Conservation (phyloP, 2,113 vertebrate species). For the Copsychus sechellarum region DNA sequence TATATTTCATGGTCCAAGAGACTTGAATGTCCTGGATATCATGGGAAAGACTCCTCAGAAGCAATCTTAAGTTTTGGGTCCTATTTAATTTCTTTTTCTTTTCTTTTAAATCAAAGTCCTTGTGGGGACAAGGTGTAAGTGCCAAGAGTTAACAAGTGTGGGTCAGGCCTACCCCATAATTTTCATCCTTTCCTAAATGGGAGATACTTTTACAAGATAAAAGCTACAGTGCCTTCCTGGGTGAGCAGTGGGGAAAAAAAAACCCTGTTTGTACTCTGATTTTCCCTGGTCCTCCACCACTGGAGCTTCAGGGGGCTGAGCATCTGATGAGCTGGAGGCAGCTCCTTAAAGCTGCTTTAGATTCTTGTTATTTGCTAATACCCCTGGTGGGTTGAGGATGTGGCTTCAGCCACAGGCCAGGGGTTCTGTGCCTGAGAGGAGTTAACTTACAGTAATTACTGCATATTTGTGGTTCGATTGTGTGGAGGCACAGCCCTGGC, state of each 20-base stretch:
- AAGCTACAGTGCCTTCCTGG: not conserved
- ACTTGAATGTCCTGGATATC: not conserved
- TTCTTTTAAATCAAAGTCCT: not conserved
- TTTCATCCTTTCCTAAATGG: not conserved
- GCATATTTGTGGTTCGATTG: not conserved
- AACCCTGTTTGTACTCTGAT: not conserved
- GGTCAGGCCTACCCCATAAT: not conserved
- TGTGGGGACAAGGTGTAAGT: accelerated
- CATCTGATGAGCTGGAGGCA: not conserved
- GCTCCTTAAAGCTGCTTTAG: not conserved
- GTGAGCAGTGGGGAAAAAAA: not conserved
- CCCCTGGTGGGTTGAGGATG: not conserved
- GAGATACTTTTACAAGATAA: not conserved
- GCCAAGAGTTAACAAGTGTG: accelerated
- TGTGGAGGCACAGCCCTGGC: not conserved
- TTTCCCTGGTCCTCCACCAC: not conserved
- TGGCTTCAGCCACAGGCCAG: not conserved
- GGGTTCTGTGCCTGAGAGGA: not conserved
- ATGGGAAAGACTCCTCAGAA: not conserved
- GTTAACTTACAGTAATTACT: not conserved
- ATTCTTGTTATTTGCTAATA: not conserved
- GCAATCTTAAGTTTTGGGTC: not conserved
- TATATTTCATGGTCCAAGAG: not conserved
- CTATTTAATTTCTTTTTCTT: not conserved
- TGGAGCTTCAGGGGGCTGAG: not conserved